Evolutionary conservation across 1,140 invertebrate species (phyloP), one percentile per base, ranked within the genome.

Genomic region (Doryteuthis pealeii): DNA sequence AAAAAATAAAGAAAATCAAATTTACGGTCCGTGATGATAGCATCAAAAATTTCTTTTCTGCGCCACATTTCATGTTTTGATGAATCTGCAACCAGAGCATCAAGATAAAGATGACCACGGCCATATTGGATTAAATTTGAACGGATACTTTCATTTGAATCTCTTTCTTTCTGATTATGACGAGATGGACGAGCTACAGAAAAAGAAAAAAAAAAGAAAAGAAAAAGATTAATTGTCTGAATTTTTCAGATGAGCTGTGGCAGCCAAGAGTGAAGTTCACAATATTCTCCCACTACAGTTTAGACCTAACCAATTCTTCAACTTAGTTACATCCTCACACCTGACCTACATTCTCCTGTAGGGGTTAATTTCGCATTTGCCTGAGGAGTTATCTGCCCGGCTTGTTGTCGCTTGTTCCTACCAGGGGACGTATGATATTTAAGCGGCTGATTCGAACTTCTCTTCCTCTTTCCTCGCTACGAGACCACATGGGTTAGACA

Each of bases 51-150:
- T 26, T 79, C 77, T 26, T 90, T 83, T 2, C 90, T 80, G 76
- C 90, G 91, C 95, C 95, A 97, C 76, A 95, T 85, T 1, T 74
- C 43, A 54, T 92, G 91, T 78, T 91, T 88, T 0, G 96, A 94
- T 82, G 96, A 94, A 89, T 99, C 96, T 72, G 94, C 94, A 6
- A 98, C 93, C 1, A 97, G 80, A 1, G 96, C 93, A 88, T 98
- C 96, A 31, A 98, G 78, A 87, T 96, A 97, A 72, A 90, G 89
- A 40, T 91, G 89, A 76, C 90, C 90, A 65, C 92, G 90, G 30
- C 92, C 92, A 88, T 99, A 98, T 85, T 98, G 95, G 79, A 90
- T 87, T 88, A 98, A 92, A 88, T 98, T 98, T 0, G 92, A 89
- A 30, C 89, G 89, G 15, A 98, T 92, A 86, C 92, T 95, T 90